Base-by-base conservation (phyloP, 2,888 invertebrate species). In the Agrotis segetum region DNA sequence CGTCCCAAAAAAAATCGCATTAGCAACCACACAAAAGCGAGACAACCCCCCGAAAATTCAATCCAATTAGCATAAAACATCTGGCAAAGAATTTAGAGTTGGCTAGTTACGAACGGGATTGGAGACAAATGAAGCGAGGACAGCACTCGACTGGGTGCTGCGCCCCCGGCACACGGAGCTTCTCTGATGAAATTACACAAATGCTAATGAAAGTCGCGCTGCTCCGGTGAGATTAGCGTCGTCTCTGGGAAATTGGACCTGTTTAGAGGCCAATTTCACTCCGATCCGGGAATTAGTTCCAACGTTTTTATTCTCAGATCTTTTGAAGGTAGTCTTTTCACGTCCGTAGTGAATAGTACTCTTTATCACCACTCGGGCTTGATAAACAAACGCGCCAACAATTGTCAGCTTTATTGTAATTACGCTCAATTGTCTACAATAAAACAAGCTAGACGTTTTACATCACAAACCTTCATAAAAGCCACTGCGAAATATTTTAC, bases 141-240 rank as follows among this genome's bases (percentile, higher is more conserved):
- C 85, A 84, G 83, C 71, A 73, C 77, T 82, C 73, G 61, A 67
- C 67, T 69, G 77, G 82, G 71, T 82, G 79, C 81, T 84, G 74
- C 58, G 82, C 78, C 79, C 82, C 78, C 72, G 84, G 88, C 88
- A 72, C 74, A 66, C 70, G 71, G 69, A 88, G 91, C 88, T 90
- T 88, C 86, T 78, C 89, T 91, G 92, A 93, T 93, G 92, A 93
- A 94, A 94, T 94, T 94, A 93, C 92, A 92, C 91, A 92, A 95
- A 94, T 93, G 92, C 91, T 94, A 95, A 94, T 95, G 93, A 93
- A 94, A 93, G 89, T 90, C 87, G 89, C 87, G 89, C 90, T 92
- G 89, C 90, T 91, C 85, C 82, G 82, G 86, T 86, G 84, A 92
- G 92, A 94, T 94, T 93, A 94, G 92, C 92, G 90, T 89, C 89